phyloP scores from a whole-genome alignment of 2,888 invertebrate genomes.

The Melieria crassipennis region DNA sequence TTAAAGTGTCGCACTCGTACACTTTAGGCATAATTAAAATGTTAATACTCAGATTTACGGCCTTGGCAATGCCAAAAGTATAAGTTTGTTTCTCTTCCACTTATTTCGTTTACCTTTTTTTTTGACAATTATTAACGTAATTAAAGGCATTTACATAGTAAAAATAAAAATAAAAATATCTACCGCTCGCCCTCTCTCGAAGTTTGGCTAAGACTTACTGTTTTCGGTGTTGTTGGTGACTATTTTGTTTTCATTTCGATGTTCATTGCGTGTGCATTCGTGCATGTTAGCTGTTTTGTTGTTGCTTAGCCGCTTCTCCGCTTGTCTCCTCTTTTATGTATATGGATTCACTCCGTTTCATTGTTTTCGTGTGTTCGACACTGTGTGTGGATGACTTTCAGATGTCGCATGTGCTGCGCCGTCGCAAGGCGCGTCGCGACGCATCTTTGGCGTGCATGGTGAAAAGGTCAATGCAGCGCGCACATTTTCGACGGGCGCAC shows the following conservation, averaged over 20 bases:
- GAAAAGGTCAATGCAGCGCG: slow-evolving; percentile 52
- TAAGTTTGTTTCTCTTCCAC: slow-evolving; percentile 16
- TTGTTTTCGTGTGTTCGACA: neutral
- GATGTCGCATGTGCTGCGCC: neutral
- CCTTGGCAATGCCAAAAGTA: slow-evolving; percentile 57
- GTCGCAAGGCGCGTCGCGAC: neutral
- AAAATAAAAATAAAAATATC: slow-evolving; percentile 17
- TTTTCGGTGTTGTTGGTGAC: neutral
- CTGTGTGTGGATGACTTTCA: too few relatives aligned
- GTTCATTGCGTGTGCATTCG: slow-evolving; percentile 48
- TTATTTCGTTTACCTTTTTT: slow-evolving; percentile 40
- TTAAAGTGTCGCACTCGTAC: too few relatives aligned
- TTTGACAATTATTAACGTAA: slow-evolving; percentile 59
- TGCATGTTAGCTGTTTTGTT: slow-evolving; percentile 39
- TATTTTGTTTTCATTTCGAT: neutral
- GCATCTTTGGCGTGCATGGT: neutral
- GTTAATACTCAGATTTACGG: slow-evolving; percentile 3
- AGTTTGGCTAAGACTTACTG: neutral
- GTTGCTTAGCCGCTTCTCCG: neutral
- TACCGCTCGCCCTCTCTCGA: slow-evolving; percentile 12
- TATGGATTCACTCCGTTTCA: neutral
- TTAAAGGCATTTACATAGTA: slow-evolving; percentile 55
- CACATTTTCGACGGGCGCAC: too few relatives aligned
- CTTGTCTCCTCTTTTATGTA: neutral
- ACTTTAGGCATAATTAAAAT: neutral